Evolutionary conservation across 2,797 vertebrate genomes (phyloP).

Genomic region (Squalus acanthias): DNA sequence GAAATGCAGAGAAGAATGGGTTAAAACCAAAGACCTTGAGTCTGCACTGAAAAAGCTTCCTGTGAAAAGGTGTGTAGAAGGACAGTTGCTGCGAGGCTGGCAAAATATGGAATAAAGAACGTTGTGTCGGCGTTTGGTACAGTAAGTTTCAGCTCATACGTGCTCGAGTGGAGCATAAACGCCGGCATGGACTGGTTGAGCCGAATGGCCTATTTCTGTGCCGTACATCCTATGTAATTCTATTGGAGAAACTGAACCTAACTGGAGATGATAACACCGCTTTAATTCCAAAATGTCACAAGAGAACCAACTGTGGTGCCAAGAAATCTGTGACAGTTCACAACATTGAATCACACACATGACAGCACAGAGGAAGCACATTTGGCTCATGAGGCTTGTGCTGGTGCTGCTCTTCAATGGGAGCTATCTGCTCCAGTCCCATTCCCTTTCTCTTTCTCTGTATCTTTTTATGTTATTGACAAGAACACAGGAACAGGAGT

Average conservation of each 20-base stretch:
- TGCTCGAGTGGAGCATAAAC: too few species aligned
- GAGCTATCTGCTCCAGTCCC: too few species aligned
- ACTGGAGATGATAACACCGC: neutral
- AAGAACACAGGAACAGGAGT: too few species aligned
- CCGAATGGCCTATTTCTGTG: too few species aligned
- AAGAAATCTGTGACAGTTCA: neutral
- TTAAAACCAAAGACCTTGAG: constrained; percentile 81
- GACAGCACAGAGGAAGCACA: too few species aligned
- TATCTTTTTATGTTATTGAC: too few species aligned
- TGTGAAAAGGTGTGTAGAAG: constrained; percentile 93
- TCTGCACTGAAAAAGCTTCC: constrained; percentile 87
- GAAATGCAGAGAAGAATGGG: constrained; percentile 94
- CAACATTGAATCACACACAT: neutral
- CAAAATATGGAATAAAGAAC: constrained; percentile 90
- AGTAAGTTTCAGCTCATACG: constrained; percentile 61
- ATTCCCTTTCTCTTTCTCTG: too few species aligned
- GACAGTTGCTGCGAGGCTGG: constrained; percentile 89
- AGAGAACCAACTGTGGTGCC: neutral
- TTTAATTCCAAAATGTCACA: neutral
- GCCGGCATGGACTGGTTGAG: too few species aligned
- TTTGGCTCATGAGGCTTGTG: too few species aligned
- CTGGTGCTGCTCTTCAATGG: too few species aligned
- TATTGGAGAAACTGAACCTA: neutral
- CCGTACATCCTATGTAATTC: too few species aligned
- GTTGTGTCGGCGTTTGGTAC: constrained; percentile 87